Evolutionary conservation across 2,888 invertebrate species (phyloP).

Genomic region (Leptogaster cylindrica): DNA sequence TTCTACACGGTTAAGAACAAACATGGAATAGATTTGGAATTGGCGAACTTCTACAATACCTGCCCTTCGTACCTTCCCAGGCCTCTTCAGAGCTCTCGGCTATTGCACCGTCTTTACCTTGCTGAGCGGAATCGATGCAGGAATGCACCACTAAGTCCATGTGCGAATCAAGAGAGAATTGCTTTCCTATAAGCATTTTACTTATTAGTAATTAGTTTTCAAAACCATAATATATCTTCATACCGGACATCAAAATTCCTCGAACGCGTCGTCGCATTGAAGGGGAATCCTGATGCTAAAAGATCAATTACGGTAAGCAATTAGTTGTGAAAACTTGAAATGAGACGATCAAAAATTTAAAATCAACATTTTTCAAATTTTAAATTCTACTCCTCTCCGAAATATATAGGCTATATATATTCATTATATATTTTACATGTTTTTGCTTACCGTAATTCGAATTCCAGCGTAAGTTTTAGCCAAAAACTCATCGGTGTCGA

Average conservation of each 20-base stretch:
- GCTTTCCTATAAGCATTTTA: slow-evolving; percentile 65
- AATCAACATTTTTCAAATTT: background rate
- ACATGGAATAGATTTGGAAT: slow-evolving; percentile 8
- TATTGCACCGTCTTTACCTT: slow-evolving; percentile 49
- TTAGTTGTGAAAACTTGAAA: background rate
- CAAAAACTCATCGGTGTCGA: slow-evolving; percentile 68
- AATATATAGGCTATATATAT: background rate
- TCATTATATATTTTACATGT: background rate
- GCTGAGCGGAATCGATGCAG: slow-evolving; percentile 65
- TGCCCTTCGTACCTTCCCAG: slow-evolving; percentile 63
- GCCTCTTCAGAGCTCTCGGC: slow-evolving; percentile 59
- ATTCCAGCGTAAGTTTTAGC: slow-evolving; percentile 62
- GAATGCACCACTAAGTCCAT: slow-evolving; percentile 81
- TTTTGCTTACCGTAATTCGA: slow-evolving; percentile 56
- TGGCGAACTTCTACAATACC: slow-evolving; percentile 56
- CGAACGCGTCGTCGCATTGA: slow-evolving; percentile 85
- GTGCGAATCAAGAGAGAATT: slow-evolving; percentile 88
- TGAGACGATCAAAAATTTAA: background rate
- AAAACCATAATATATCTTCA: slow-evolving; percentile 7
- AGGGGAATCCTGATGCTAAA: slow-evolving; percentile 62
- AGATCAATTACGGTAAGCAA: background rate
- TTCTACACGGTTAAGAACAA: background rate
- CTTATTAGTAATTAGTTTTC: background rate
- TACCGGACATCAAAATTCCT: slow-evolving; percentile 85
- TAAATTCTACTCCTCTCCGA: background rate